Evolutionary conservation across 2,888 invertebrate genomes (phyloP).

Genomic region (Erebia ligea): DNA sequence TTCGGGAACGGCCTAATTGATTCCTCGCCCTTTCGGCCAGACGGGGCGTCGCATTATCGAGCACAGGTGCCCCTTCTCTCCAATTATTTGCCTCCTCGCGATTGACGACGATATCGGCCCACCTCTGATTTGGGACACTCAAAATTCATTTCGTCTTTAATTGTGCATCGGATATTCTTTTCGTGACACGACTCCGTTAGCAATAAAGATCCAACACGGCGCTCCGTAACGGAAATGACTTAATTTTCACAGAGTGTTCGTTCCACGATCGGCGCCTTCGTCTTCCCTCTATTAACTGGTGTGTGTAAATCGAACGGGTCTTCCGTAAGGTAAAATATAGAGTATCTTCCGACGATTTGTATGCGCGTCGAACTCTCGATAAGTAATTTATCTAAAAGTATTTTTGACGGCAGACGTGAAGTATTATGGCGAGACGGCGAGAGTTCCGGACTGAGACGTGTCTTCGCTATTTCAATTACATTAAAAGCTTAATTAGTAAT

Average conservation of each 20-base stretch:
- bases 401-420: constrained; percentile 69
- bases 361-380: constrained; percentile 69
- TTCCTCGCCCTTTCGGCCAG: constrained; percentile 79
- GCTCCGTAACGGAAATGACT: constrained; percentile 67
- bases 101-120: constrained; percentile 68
- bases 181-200: constrained; percentile 72
- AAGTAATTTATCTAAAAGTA: constrained; percentile 79
- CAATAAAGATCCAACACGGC: constrained; percentile 68
- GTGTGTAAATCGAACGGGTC: constrained; percentile 72
- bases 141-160: constrained; percentile 70
- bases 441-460: constrained; percentile 65
- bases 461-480: constrained; percentile 79
- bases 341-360: constrained; percentile 73
- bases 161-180: constrained; percentile 76
- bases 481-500: constrained; percentile 82
- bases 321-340: constrained; percentile 72
- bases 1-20: constrained; percentile 81
- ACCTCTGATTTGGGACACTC: constrained; percentile 64
- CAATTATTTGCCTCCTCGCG: constrained; percentile 72
- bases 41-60: constrained; percentile 79
- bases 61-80: constrained; percentile 75
- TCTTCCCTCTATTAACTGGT: constrained; percentile 55
- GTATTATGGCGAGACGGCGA: constrained; percentile 56
- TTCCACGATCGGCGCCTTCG: constrained; percentile 52
- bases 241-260: constrained; percentile 66